Base-by-base conservation (phyloP, 2,888 invertebrate genomes). In the Stenchaetothrips biformis region DNA sequence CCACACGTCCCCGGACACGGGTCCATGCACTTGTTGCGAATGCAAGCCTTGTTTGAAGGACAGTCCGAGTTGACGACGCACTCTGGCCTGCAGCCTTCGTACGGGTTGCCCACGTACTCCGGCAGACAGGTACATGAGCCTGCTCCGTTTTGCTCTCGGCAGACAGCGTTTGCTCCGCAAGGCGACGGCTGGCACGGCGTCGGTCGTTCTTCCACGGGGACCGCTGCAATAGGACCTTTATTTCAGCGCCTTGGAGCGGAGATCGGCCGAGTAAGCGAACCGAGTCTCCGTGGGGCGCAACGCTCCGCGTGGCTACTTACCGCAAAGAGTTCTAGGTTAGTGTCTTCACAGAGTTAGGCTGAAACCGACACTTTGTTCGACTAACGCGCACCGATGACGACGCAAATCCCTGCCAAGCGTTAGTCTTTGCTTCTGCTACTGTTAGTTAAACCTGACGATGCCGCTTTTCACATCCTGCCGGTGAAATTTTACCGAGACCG, bases 61-160 rank as follows among this genome's bases (percentile, higher is more conserved):
- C 96, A 96, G 85, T 96, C 95, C 11, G 93, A 92, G 86, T 95
- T 95, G 83, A 93, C 90, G n/a, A 95, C 92, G 86, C 96, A 96
- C 89, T 96, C 95, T 48, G 95, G 95, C 85, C 94, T 90, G 86
- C 96, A 96, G 85, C 94, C 93, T 77, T 92, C 88, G 85, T 95
- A 95, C 2, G 95, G 95, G 88, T 95, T 95, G 80, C 96, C 95
- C 84, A 92, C 93, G 86, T 94, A 95, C 84, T 94, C 94, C 81
- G 92, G 90, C 82, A 94, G 88, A 87, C 95, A 96, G 82, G 91
- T 89, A 86, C 95, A 96, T 82, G 95, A 94, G 78, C 95, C 95
- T 81, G 92, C 92, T 83, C 93, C 93, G 85, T 93, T 91, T 84
- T 92, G 90, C 88, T 94, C 94, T 87, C 92, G 93, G 87, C 96